These are phyloP conservation scores for Sinopyrophorus schimmeli DNA, from an alignment of 2,888 invertebrate species.

Conservation along the genomic window DNA sequence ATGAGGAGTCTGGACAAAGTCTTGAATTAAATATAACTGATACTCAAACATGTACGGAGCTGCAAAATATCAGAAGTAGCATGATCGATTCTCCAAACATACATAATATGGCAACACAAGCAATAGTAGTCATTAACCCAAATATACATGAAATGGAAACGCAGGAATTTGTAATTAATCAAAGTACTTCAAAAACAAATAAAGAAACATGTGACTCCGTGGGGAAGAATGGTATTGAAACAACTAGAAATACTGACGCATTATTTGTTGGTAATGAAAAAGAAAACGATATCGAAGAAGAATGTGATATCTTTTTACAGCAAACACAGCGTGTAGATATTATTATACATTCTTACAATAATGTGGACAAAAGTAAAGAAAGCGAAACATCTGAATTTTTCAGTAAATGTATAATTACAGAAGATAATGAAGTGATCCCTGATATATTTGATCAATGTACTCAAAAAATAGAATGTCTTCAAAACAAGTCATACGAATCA, in stretches of 20 bases:
- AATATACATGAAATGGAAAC: background rate
- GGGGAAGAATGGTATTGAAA: conserved; percentile 19
- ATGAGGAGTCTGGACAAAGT: background rate
- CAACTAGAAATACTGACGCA: conserved; percentile 25
- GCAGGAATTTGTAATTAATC: background rate
- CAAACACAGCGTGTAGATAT: conserved; percentile 17
- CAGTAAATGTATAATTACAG: no score
- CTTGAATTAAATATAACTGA: background rate
- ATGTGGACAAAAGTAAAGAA: background rate
- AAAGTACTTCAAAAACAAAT: conserved; percentile 2
- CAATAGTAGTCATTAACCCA: background rate
- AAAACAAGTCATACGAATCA: conserved; percentile 1
- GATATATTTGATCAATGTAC: conserved; percentile 27
- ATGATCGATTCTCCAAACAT: background rate
- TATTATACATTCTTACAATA: conserved; percentile 18
- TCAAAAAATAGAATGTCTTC: conserved; percentile 12
- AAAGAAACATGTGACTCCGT: background rate
- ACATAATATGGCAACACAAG: background rate
- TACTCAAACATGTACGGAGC: background rate
- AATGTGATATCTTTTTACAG: conserved; percentile 14
- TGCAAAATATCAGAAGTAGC: background rate
- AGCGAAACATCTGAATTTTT: background rate
- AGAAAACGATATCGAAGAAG: background rate
- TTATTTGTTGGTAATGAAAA: background rate
- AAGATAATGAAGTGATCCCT: conserved; percentile 10